Percentiles rank a stretch among this genome's conserved stretches.
Conservation (phyloP, 2,113 vertebrate genomes). For the Saimiri boliviensis region DNA sequence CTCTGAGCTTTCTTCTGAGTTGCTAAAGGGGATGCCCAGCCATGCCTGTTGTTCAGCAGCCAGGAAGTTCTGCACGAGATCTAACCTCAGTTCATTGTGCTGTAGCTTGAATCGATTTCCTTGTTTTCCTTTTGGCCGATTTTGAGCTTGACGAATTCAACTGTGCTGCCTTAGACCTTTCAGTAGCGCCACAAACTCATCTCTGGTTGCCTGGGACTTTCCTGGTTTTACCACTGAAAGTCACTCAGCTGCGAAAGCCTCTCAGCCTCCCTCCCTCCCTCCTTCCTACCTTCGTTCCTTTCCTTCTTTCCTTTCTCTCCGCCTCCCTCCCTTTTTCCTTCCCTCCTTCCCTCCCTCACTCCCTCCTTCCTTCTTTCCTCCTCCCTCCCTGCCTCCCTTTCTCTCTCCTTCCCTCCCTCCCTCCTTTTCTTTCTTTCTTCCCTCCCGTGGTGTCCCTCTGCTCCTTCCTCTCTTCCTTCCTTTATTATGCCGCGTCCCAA, state of each 20-base stretch:
- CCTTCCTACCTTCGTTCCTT: fast-evolving
- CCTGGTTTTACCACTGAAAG: background rate
- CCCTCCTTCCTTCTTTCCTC: fast-evolving
- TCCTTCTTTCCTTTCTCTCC: fast-evolving
- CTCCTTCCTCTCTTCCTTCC: fast-evolving
- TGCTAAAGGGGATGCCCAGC: too few relatives aligned
- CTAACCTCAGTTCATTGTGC: background rate
- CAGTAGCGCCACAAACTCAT: background rate
- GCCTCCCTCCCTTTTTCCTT: background rate
- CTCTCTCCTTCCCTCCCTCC: fast-evolving
- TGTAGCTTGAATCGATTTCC: background rate
- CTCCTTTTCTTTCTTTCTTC: fast-evolving
- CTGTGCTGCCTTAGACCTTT: background rate
- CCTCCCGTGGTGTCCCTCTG: fast-evolving
- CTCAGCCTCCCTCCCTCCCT: background rate
- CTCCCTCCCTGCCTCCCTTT: fast-evolving
- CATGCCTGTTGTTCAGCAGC: background rate
- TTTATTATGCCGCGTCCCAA: too few relatives aligned
- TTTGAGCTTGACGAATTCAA: background rate
- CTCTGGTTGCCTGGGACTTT: background rate
- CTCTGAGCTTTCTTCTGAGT: background rate
- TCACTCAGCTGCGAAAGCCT: background rate
- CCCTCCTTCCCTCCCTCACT: fast-evolving
- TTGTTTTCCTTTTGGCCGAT: background rate
- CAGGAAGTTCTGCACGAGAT: background rate